Evolutionary conservation across 2,113 vertebrate genomes (phyloP).

Genomic region (Eonycteris spelaea): DNA sequence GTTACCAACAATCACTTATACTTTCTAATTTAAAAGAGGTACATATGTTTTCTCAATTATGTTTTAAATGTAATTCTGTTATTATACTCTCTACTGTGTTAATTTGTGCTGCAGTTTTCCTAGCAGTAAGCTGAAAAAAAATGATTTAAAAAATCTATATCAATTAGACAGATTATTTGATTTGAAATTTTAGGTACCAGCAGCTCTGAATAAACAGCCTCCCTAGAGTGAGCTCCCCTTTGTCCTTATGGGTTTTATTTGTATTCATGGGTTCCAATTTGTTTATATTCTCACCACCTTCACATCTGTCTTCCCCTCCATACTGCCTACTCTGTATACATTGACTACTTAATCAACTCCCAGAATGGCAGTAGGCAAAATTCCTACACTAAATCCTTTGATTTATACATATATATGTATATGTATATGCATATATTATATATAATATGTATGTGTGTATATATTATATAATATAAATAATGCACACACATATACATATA

Average conservation of each 20-base stretch:
- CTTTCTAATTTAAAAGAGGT: conserved; percentile 8
- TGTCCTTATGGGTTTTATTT: neutral
- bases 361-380: neutral
- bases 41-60: conserved; percentile 34
- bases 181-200: conserved; percentile 46
- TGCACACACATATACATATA: neutral
- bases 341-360: neutral
- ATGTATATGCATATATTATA: too few relatives aligned
- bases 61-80: conserved; percentile 51
- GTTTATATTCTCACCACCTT: neutral
- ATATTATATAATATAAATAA: neutral
- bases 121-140: conserved; percentile 46
- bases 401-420: neutral
- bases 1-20: conserved; percentile 6
- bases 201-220: conserved; percentile 61
- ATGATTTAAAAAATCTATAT: conserved; percentile 8
- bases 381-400: neutral
- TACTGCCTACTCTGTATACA: neutral
- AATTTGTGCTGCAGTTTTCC: conserved; percentile 36
- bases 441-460: neutral
- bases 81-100: conserved; percentile 38
- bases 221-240: neutral
- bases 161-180: conserved; percentile 51
- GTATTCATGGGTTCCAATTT: neutral
- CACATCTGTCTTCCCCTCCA: neutral